These are phyloP conservation scores for Pycnonotus jocosus DNA, from an alignment of 2,113 vertebrate genomes.

Conservation along the genomic window DNA sequence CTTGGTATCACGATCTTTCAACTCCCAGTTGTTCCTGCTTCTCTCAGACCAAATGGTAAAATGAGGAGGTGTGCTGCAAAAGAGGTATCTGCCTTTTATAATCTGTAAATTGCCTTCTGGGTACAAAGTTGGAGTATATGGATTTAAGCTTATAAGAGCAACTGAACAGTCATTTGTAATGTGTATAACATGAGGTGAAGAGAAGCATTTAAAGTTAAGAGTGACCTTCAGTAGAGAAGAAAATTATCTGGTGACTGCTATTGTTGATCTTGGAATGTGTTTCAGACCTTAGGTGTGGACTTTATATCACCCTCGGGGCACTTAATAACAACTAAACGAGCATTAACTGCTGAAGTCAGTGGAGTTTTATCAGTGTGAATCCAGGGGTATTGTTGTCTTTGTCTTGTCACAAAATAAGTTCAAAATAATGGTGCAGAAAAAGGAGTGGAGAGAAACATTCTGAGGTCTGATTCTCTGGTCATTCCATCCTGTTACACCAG, in stretches of 20 bases:
- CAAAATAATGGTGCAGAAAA: neutral
- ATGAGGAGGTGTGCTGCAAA: neutral
- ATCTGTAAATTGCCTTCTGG: neutral
- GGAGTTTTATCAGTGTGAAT: neutral
- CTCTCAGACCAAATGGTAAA: neutral
- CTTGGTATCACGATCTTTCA: neutral
- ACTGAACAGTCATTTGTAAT: neutral
- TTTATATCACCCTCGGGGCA: neutral
- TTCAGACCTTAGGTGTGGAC: neutral
- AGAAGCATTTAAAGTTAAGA: constrained; percentile 4
- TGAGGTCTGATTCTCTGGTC: neutral
- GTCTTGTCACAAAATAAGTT: neutral
- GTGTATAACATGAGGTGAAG: neutral
- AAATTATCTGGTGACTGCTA: neutral
- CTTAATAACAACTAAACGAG: neutral
- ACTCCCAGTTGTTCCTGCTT: neutral
- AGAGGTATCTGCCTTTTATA: neutral
- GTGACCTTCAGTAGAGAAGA: neutral
- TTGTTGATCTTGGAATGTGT: constrained; percentile 5
- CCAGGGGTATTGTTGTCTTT: neutral
- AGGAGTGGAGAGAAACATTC: neutral
- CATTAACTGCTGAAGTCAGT: neutral
- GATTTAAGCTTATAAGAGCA: neutral
- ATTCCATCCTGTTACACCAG: neutral
- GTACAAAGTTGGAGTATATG: neutral